Conservation (phyloP, 2,113 vertebrate genomes). For the Arvicanthis niloticus region DNA sequence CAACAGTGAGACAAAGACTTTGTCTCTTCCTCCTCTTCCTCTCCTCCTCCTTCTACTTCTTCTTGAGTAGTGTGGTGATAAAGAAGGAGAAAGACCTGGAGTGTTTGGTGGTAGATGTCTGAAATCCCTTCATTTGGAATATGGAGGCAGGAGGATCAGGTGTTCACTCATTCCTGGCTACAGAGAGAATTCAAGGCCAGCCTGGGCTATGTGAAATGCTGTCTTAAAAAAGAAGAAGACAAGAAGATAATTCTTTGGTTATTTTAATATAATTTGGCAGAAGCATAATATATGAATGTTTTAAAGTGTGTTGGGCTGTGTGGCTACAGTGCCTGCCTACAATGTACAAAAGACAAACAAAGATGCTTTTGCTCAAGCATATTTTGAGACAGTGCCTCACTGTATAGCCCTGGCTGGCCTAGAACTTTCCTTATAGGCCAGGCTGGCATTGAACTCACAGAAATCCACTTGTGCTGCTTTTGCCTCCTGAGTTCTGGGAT, state of each 20-base stretch:
- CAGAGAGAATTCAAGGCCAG: background rate
- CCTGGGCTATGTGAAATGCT: background rate
- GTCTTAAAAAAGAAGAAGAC: background rate
- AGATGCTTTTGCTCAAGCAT: background rate
- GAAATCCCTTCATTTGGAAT: background rate
- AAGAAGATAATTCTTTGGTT: conserved; percentile 7
- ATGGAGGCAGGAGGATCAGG: background rate
- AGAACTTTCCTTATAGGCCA: background rate
- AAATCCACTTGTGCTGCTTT: background rate
- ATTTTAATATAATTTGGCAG: conserved; percentile 20
- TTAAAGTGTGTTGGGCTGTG: conserved; percentile 9
- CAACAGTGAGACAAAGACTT: background rate
- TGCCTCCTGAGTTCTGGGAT: background rate
- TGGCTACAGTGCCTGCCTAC: background rate
- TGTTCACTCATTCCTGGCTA: background rate
- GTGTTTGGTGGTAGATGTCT: background rate
- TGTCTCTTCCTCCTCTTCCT: background rate
- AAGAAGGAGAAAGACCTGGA: background rate
- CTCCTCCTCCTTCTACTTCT: background rate
- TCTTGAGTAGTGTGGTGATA: background rate
- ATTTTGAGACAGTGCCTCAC: background rate
- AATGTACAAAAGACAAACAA: background rate
- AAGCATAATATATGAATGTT: background rate
- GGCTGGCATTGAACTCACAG: background rate
- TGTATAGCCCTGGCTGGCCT: no score